Percentiles rank a stretch among this genome's conserved stretches.
These are phyloP conservation scores for Scolanthus callimorphus DNA, from an alignment of 92 coral and sea anemone species.

Conservation along the genomic window DNA sequence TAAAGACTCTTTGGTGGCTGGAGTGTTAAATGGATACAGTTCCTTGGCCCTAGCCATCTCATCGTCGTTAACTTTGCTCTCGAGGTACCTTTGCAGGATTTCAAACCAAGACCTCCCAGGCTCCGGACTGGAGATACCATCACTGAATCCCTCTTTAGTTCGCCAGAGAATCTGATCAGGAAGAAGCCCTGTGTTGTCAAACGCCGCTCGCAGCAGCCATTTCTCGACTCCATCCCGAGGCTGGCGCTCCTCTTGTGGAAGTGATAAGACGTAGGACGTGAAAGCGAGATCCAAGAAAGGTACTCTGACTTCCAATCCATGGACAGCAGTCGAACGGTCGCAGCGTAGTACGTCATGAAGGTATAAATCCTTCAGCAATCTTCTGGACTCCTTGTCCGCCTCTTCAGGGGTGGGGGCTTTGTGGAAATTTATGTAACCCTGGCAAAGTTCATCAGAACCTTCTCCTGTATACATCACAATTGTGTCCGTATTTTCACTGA, in stretches of 20 bases:
- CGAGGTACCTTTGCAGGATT: constrained; percentile 35
- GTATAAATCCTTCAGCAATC: constrained; percentile 39
- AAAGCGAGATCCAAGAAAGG: constrained; percentile 44
- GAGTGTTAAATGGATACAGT: constrained; percentile 47
- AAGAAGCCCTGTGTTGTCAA: constrained; percentile 33
- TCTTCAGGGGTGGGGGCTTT: constrained; percentile 46
- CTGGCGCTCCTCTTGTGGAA: constrained; percentile 39
- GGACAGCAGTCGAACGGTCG: constrained; percentile 51
- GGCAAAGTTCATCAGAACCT: constrained; percentile 46
- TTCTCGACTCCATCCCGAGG: constrained; percentile 47
- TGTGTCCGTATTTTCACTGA: constrained; percentile 47
- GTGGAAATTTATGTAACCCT: constrained; percentile 46
- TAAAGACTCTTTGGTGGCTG: constrained; percentile 58
- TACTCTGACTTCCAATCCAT: constrained; percentile 39
- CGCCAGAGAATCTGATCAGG: constrained; percentile 65
- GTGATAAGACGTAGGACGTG: constrained; percentile 40
- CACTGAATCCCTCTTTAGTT: constrained; percentile 54
- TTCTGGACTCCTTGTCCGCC: constrained; percentile 50
- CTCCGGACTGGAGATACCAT: constrained; percentile 32
- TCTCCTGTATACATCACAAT: constrained; percentile 42
- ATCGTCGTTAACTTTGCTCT: constrained; percentile 38
- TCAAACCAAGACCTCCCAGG: constrained; percentile 52
- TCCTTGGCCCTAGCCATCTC: constrained; percentile 46
- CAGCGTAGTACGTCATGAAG: constrained; percentile 42
- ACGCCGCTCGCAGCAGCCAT: constrained; percentile 57